Evolutionary conservation across 2,113 vertebrate genomes (phyloP).

Genomic region (Cyanoramphus novaezelandiae): DNA sequence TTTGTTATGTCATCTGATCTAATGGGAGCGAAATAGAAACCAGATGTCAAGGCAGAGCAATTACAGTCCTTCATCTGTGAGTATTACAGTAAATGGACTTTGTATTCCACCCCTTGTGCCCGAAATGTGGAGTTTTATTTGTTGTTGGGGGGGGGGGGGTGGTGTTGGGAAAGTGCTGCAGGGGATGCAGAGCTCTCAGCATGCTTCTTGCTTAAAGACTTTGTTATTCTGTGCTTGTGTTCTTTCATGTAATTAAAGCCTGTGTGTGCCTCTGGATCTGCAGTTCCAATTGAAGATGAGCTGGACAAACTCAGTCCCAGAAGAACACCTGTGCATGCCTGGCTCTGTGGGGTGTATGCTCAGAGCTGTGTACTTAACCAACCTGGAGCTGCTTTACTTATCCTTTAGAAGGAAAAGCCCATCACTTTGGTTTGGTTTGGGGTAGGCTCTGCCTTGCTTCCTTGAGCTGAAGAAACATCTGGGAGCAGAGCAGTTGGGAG

Average conservation of each 20-base stretch:
- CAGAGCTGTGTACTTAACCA: background rate
- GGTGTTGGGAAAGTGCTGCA: background rate
- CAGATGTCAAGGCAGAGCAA: constrained; percentile 64
- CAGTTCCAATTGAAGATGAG: background rate
- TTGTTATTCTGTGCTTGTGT: background rate
- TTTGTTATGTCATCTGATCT: constrained; percentile 65
- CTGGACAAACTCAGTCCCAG: background rate
- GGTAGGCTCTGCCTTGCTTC: background rate
- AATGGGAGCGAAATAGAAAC: constrained; percentile 61
- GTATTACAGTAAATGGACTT: constrained; percentile 6
- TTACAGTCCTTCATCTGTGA: background rate
- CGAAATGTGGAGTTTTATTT: background rate
- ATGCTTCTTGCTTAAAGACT: background rate
- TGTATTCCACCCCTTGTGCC: background rate
- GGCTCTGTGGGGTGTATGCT: background rate
- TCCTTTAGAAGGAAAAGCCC: background rate
- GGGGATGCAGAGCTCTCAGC: background rate
- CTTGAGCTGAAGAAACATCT: background rate
- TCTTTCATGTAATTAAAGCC: background rate
- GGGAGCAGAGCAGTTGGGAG: constrained; percentile 3
- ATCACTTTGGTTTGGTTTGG: background rate
- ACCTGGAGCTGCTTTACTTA: background rate
- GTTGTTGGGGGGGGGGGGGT: background rate
- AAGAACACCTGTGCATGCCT: background rate
- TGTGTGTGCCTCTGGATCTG: background rate